Evolutionary conservation across 1,140 invertebrate genomes (phyloP).

Genomic region (Harpegnathos saltator): DNA sequence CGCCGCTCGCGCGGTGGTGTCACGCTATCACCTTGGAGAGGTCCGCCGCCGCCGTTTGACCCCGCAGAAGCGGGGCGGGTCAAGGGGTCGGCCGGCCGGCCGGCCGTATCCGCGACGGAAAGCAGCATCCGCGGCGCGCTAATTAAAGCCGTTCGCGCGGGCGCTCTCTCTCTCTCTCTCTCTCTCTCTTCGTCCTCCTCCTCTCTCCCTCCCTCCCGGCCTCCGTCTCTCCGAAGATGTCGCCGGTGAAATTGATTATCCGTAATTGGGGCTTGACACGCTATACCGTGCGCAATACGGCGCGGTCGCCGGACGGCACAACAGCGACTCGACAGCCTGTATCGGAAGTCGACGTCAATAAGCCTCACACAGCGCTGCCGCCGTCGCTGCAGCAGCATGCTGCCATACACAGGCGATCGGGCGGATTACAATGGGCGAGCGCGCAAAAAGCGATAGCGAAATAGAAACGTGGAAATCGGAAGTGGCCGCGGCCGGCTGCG

Average conservation of each 20-base stretch:
- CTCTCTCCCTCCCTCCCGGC: no score
- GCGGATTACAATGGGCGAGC: constrained; percentile 51
- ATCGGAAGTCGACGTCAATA: constrained; percentile 70
- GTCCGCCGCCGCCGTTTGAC: background rate
- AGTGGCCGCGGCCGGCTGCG: background rate
- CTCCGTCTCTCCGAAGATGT: constrained; percentile 67
- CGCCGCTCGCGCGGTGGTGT: constrained; percentile 7
- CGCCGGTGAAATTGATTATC: constrained; percentile 73
- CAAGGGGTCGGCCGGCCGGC: constrained; percentile 15
- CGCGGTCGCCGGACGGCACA: constrained; percentile 6
- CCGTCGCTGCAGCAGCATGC: constrained; percentile 13
- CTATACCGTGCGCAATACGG: background rate
- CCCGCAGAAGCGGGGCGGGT: background rate
- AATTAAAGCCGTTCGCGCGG: constrained; percentile 72
- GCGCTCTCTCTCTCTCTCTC: no score
- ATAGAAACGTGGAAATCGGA: constrained; percentile 55
- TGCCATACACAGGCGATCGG: constrained; percentile 55
- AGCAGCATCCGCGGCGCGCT: constrained; percentile 63
- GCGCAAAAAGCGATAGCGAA: constrained; percentile 54
- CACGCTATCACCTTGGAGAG: background rate
- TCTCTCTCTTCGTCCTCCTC: no score
- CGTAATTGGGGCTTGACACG: constrained; percentile 66
- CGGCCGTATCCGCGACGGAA: constrained; percentile 43
- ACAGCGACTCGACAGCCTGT: constrained; percentile 63
- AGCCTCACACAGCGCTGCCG: constrained; percentile 14